Evolutionary conservation across 2,797 vertebrate species (phyloP).

Genomic region (Hephaestus fuliginosus): DNA sequence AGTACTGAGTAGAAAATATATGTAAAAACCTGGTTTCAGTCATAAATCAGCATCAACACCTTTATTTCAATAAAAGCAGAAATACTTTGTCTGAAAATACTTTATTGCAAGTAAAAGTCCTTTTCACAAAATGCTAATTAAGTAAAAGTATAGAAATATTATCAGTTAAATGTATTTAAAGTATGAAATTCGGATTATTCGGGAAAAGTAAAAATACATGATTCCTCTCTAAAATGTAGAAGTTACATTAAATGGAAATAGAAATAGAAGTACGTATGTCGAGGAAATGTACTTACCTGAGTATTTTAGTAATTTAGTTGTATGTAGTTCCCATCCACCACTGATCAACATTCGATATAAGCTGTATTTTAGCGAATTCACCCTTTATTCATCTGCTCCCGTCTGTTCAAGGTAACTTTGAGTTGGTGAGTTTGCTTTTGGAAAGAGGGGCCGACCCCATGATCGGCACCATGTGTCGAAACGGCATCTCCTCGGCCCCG

Average conservation of each 20-base stretch:
- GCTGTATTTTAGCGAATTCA: not conserved
- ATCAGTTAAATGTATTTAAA: not conserved
- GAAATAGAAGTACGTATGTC: too few species aligned
- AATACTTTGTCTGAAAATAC: too few species aligned
- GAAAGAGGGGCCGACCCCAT: constrained; percentile 88
- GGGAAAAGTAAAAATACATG: too few species aligned
- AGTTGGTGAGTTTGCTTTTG: constrained; percentile 88
- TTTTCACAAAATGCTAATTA: not conserved
- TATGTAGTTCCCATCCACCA: not conserved
- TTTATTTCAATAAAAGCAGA: too few species aligned
- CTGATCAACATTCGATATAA: not conserved
- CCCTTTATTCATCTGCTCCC: not conserved
- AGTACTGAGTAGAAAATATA: not conserved
- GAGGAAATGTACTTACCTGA: too few species aligned
- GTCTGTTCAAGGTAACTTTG: constrained; percentile 85
- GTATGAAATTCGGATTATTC: too few species aligned
- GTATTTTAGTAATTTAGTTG: too few species aligned
- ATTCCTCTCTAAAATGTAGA: not conserved
- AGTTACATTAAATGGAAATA: too few species aligned
- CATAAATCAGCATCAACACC: too few species aligned
- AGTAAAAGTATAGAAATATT: not conserved
- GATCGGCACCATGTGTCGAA: constrained; percentile 87
- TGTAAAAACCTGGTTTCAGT: too few species aligned
- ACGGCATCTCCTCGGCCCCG: constrained; percentile 85
- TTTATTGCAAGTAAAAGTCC: too few species aligned